Conservation (phyloP, 1,140 invertebrate genomes). For the Diplogasteroides magnus region DNA sequence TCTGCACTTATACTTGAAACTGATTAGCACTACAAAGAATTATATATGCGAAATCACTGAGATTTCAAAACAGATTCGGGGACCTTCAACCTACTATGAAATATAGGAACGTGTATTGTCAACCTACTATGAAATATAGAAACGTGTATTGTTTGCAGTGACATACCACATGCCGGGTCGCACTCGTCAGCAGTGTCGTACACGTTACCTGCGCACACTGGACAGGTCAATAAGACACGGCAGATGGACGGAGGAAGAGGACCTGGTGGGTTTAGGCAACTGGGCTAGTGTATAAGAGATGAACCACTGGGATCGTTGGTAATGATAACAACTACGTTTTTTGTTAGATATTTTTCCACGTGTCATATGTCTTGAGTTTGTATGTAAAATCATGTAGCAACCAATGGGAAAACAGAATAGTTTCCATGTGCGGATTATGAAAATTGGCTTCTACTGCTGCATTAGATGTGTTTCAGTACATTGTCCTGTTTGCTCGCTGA, state of each 20-base stretch:
- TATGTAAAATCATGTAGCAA: background rate
- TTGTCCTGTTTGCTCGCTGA: background rate
- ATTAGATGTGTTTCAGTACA: background rate
- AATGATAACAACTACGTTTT: no score
- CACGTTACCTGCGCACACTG: constrained; percentile 42
- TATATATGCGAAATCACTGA: constrained; percentile 1
- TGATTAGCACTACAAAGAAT: no score
- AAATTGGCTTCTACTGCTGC: background rate
- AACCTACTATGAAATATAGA: no score
- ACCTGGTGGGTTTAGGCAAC: constrained; percentile 45
- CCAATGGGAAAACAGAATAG: background rate
- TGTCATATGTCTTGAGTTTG: background rate
- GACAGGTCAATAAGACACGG: constrained; percentile 45
- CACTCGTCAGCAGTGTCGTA: constrained; percentile 43
- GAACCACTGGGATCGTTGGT: no score
- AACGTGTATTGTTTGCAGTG: constrained; percentile 44
- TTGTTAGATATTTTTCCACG: no score
- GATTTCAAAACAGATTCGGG: background rate
- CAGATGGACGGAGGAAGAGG: constrained; percentile 53
- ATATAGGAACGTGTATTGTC: background rate
- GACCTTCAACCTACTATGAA: background rate
- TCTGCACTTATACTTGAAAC: no score
- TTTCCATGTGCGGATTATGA: background rate
- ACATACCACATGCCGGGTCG: constrained; percentile 54
- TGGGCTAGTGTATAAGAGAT: no score